Evolutionary conservation across 2,797 vertebrate species (phyloP).

Genomic region (Cynopterus sphinx): DNA sequence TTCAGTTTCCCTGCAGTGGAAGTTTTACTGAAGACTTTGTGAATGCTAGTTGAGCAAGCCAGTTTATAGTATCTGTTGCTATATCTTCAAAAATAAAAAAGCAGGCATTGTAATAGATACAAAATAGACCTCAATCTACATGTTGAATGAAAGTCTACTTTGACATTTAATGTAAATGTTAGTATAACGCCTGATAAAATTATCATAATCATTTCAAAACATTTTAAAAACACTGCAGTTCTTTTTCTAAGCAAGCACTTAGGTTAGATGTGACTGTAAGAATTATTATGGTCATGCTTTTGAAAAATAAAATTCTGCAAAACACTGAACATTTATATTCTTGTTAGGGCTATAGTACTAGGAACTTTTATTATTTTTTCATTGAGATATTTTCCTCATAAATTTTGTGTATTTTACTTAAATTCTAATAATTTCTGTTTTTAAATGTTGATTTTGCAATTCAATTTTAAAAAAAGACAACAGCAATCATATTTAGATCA

Average conservation of each 20-base stretch:
- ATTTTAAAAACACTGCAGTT: background rate
- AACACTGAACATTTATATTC: background rate
- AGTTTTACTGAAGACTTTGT: background rate
- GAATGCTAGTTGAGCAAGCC: background rate
- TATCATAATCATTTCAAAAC: background rate
- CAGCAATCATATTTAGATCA: background rate
- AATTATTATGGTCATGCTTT: background rate
- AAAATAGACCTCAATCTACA: background rate
- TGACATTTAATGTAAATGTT: background rate
- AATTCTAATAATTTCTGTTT: background rate
- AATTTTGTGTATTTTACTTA: background rate
- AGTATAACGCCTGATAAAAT: background rate
- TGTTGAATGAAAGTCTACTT: background rate
- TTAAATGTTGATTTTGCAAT: background rate
- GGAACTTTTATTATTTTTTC: background rate
- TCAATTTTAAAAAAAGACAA: background rate
- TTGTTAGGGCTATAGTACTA: background rate
- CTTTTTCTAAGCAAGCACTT: background rate
- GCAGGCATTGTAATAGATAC: background rate
- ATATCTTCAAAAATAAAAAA: background rate
- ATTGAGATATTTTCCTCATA: background rate
- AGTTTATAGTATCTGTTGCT: background rate
- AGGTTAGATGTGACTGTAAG: background rate
- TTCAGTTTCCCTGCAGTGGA: background rate
- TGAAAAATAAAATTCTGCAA: background rate